Conservation (phyloP, 2,888 invertebrate species). For the Mimas tiliae region DNA sequence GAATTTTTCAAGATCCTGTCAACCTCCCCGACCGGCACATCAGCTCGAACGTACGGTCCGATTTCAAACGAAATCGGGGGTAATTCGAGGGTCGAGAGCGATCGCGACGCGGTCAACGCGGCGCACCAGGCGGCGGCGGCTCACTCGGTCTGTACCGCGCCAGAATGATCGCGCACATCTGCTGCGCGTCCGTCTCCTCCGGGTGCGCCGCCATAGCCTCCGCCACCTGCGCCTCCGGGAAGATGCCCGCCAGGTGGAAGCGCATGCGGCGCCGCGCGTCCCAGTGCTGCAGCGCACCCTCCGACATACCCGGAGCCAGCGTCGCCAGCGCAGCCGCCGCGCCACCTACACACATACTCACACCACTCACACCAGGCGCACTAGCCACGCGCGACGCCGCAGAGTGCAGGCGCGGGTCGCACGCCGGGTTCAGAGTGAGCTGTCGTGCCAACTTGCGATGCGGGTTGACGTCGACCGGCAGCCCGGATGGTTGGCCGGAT, state of each 20-base stretch:
- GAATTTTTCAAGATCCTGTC: constrained; percentile 25
- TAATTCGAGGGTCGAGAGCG: constrained; percentile 50
- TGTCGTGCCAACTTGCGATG: constrained; percentile 92
- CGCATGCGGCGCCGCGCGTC: constrained; percentile 92
- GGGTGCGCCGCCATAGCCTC: constrained; percentile 95
- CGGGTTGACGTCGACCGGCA: constrained; percentile 81
- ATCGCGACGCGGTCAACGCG: constrained; percentile 47
- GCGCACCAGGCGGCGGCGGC: constrained; percentile 53
- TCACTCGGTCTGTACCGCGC: constrained; percentile 87
- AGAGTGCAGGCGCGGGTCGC: constrained; percentile 88
- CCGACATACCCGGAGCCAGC: constrained; percentile 69
- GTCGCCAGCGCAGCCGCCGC: constrained; percentile 75
- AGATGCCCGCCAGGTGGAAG: constrained; percentile 95
- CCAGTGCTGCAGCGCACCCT: constrained; percentile 78
- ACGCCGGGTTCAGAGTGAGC: constrained; percentile 91
- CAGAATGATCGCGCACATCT: constrained; percentile 94
- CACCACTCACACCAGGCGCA: constrained; percentile 86
- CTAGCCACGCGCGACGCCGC: constrained; percentile 88
- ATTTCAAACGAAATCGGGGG: constrained; percentile 66
- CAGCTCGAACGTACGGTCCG: constrained; percentile 56
- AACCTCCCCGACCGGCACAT: constrained; percentile 33
- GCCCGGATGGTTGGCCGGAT: constrained; percentile 51
- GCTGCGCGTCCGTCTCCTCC: constrained; percentile 94
- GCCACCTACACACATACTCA: constrained; percentile 72
- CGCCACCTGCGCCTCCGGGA: constrained; percentile 95